Evolutionary conservation across 2,113 vertebrate species (phyloP).

Genomic region (Axis porcinus): DNA sequence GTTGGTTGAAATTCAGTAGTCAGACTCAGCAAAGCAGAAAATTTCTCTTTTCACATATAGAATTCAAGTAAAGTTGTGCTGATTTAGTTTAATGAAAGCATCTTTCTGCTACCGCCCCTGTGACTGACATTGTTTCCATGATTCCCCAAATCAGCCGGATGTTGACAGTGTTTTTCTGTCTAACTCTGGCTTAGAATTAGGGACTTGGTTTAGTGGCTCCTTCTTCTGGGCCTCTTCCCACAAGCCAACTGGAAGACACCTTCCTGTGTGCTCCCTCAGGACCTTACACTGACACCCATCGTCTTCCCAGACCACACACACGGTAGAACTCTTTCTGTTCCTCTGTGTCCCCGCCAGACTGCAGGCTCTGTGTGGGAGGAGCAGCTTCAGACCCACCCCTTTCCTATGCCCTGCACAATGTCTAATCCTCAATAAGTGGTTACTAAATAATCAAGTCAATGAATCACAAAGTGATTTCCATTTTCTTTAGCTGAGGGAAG

Average conservation of each 20-base stretch:
- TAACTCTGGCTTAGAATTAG: background rate
- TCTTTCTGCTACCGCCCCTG: background rate
- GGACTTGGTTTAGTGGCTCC: background rate
- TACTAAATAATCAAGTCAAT: background rate
- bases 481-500: background rate
- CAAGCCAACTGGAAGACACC: background rate
- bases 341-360: fast-evolving
- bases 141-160: background rate
- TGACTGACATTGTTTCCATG: background rate
- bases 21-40: conserved; percentile 16
- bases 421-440: background rate
- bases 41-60: conserved; percentile 27
- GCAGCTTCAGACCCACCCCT: background rate
- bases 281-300: background rate
- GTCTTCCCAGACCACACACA: fast-evolving
- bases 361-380: background rate
- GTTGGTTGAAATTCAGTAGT: conserved; percentile 38
- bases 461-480: background rate
- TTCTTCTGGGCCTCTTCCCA: background rate
- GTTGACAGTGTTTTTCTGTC: background rate
- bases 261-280: background rate
- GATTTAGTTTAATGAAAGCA: background rate
- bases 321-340: background rate
- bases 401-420: background rate
- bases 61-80: conserved; percentile 14